A percentile compares a stretch with the other conserved stretches of the same genome.
Conservation (phyloP, 2,113 vertebrate species). For the Andinoacara biseriatus region DNA sequence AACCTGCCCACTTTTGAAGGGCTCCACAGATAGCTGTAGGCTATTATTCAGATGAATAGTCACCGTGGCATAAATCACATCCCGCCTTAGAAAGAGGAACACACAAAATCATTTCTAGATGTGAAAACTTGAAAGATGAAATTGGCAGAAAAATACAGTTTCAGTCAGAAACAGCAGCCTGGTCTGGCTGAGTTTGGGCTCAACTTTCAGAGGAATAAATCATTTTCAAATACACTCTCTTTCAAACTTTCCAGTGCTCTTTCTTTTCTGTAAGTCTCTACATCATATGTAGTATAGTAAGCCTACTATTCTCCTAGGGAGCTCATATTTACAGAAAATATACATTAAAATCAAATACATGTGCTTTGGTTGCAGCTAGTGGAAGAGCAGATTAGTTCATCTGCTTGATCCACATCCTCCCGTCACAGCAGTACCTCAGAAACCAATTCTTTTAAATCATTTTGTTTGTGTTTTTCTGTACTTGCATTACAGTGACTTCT, state of each 20-base stretch:
- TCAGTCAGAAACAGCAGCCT: background rate
- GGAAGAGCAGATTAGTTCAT: background rate
- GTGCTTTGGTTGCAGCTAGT: background rate
- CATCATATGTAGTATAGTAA: background rate
- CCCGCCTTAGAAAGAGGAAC: background rate
- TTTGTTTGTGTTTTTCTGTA: background rate
- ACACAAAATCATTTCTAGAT: background rate
- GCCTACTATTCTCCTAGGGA: background rate
- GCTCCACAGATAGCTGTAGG: too few species aligned
- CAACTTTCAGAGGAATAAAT: background rate
- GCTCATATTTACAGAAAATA: background rate
- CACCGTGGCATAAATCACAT: background rate
- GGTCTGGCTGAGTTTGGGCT: background rate
- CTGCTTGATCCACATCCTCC: background rate
- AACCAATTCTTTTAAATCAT: background rate
- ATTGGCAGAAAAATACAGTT: background rate
- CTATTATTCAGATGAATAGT: too few species aligned
- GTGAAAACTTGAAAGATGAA: background rate
- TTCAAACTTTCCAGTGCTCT: background rate
- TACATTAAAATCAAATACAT: background rate
- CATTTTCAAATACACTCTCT: background rate
- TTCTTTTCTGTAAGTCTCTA: background rate
- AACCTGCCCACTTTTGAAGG: too few species aligned
- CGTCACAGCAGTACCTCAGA: background rate
- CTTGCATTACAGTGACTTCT: background rate